Evolutionary conservation across 2,113 vertebrate species (phyloP).

Genomic region (Pedetes capensis): DNA sequence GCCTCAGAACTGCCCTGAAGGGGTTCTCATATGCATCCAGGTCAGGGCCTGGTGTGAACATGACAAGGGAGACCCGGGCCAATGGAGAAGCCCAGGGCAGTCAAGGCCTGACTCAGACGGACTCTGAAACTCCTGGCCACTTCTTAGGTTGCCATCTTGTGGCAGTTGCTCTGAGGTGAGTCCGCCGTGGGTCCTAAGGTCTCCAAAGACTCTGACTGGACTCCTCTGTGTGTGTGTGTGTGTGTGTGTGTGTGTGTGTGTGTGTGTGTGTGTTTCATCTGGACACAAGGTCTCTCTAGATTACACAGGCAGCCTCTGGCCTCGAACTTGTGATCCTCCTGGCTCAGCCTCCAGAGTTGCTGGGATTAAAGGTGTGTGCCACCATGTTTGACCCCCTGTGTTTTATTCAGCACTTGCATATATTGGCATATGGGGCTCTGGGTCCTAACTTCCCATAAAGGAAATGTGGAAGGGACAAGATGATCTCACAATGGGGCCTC

Average conservation of each 20-base stretch:
- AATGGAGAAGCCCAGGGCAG: not conserved
- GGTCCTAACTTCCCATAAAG: not conserved
- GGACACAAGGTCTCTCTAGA: too few species aligned
- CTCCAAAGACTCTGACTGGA: too few species aligned
- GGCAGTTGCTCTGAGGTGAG: constrained; percentile 43
- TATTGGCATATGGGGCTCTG: not conserved
- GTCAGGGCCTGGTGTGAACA: not conserved
- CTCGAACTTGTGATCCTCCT: too few species aligned
- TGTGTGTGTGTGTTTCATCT: too few species aligned
- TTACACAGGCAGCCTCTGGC: too few species aligned
- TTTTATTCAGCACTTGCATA: not conserved
- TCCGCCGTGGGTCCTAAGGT: not conserved
- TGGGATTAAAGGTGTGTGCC: too few species aligned
- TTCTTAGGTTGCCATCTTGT: constrained; percentile 71
- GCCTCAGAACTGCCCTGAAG: not conserved
- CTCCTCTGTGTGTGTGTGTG: too few species aligned
- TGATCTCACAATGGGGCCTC: not conserved
- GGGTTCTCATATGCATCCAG: not conserved
- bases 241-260: too few species aligned
- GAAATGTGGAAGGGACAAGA: not conserved
- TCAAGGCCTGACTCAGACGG: not conserved
- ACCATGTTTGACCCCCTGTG: too few species aligned
- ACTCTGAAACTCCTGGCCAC: not conserved
- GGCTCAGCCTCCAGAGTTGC: too few species aligned
- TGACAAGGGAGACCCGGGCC: not conserved